Conservation (phyloP, 2,888 invertebrate species). For the Abrostola tripartita region DNA sequence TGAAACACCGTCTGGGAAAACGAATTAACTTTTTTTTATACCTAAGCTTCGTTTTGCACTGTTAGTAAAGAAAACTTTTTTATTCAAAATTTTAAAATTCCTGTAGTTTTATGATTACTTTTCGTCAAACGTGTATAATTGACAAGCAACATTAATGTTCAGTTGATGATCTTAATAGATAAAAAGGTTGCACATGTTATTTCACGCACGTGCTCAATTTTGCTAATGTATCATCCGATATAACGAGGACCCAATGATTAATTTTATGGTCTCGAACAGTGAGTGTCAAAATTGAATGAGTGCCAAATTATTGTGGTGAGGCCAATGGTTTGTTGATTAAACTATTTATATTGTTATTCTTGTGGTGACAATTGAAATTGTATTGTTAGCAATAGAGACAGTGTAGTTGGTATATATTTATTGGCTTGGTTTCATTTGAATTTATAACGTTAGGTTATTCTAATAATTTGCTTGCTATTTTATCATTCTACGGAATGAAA, state of each 20-base stretch:
- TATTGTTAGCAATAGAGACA: neutral
- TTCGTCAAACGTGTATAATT: no score
- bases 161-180: slow-evolving; percentile 14
- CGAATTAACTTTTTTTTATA: no score
- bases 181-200: neutral
- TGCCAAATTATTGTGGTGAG: slow-evolving; percentile 43
- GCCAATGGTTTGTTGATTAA: slow-evolving; percentile 40
- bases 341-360: slow-evolving; percentile 37
- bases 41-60: no score
- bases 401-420: no score
- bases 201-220: slow-evolving; percentile 14
- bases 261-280: slow-evolving; percentile 19
- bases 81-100: no score
- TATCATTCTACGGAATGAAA: no score
- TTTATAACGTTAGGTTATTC: slow-evolving; percentile 5
- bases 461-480: no score
- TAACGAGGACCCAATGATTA: slow-evolving; percentile 23
- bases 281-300: slow-evolving; percentile 49
- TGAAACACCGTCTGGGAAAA: no score
- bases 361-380: neutral
- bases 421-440: slow-evolving; percentile 26
- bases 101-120: no score
- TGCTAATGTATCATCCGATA: slow-evolving; percentile 29
- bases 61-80: no score
- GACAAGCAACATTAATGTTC: no score